Percentiles rank a stretch among this genome's conserved stretches.
phyloP scores from a whole-genome alignment of 2,113 vertebrate species.

The Phalacrocorax pelagicus region DNA sequence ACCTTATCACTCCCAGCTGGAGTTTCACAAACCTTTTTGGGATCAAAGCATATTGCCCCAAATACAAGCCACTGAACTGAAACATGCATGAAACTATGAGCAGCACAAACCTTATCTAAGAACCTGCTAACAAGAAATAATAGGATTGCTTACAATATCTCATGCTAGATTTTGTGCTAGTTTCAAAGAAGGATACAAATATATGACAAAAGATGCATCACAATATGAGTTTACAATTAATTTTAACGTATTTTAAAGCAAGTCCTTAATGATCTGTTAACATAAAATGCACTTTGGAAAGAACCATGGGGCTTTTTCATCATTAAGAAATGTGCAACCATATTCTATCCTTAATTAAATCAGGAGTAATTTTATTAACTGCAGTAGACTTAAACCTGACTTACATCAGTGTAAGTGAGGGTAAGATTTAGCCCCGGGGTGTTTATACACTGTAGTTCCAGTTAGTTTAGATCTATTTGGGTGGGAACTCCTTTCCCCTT shows the following conservation, averaged over 20 bases:
- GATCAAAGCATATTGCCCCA: conserved; percentile 12
- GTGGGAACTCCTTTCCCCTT: conserved; percentile 55
- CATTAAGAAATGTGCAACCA: conserved; percentile 57
- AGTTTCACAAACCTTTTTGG: background rate
- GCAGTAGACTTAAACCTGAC: conserved; percentile 45
- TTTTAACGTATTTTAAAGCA: background rate
- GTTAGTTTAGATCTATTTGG: conserved; percentile 63
- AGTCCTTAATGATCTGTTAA: conserved; percentile 23
- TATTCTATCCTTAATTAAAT: conserved; percentile 66
- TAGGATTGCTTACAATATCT: background rate
- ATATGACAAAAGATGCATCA: background rate
- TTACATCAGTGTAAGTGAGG: conserved; percentile 44
- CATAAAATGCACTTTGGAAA: conserved; percentile 51
- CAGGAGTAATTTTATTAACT: conserved; percentile 60
- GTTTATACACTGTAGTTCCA: conserved; percentile 54
- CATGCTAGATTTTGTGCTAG: background rate
- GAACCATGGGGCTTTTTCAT: conserved; percentile 59
- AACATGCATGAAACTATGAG: background rate
- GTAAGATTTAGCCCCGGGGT: conserved; percentile 30
- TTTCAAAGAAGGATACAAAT: conserved; percentile 2
- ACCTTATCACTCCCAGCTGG: background rate
- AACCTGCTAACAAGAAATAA: conserved; percentile 25
- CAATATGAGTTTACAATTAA: conserved; percentile 7
- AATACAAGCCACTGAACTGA: background rate
- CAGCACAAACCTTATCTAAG: conserved; percentile 4